Base-by-base conservation (phyloP, 2,888 invertebrate species). In the Leptinotarsa rubiginosa region DNA sequence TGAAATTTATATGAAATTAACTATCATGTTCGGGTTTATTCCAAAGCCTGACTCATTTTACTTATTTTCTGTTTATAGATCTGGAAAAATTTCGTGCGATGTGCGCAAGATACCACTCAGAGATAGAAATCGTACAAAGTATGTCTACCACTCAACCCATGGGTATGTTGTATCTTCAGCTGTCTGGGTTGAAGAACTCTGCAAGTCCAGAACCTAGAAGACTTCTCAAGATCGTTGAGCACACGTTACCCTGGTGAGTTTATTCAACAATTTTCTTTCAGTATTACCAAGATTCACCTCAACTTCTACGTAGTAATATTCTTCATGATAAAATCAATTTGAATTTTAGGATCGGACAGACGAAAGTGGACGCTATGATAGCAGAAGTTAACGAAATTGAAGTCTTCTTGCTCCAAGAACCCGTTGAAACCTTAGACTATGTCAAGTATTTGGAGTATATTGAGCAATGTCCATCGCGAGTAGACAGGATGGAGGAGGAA, bases 201-300 rank as follows among this genome's bases (percentile, higher is more conserved):
- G 92, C 94, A 47, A 89, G 93, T 47, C 94, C 95, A 0, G 93
- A 94, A 70, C 95, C 96, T 1, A 89, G 90, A 50, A 88, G 92
- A 65, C 89, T 96, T 65, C 91, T 95, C 70, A 90, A 90, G 68
- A 91, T 94, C 13, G 87, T 95, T 3, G 89, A 91, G 72, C 86
- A 87, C 47, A 89, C 91, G 47, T 90, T 95, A 78, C 94, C 94
- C 2, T 90, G 90, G 93, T 94, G 88, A 89, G 89, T 65, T 13
- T 25, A 10, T 16, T 10, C 2, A 41, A 2, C 41, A 41, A 41
- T 41, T 10, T 12, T 41, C 10, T 12, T 0, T 41, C 2, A 31
- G 31, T 31, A 31, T 31, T 10, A 10, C 10, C 41, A 41, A 41
- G 41, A 41, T 41, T 41, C 10, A 41, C 10, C 0, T 41, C 41